These are phyloP conservation scores for Bradynema listronoti DNA, from an alignment of 1,140 invertebrate species.

Conservation along the genomic window DNA sequence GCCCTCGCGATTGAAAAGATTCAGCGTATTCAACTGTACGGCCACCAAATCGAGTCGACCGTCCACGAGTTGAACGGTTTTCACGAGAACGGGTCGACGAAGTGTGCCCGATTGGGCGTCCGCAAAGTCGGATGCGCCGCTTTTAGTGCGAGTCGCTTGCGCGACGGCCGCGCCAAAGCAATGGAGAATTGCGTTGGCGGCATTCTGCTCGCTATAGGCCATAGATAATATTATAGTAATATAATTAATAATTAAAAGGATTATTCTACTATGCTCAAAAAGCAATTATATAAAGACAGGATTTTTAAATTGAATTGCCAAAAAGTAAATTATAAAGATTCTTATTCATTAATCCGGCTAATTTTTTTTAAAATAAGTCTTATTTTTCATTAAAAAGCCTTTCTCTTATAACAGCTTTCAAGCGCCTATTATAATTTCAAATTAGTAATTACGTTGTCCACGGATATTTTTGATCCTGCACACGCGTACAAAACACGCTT, in stretches of 20 bases:
- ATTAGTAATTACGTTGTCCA: constrained; percentile 45
- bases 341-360: too few relatives aligned
- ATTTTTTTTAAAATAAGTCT: constrained; percentile 10
- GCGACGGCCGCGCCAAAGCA: constrained; percentile 53
- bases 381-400: constrained; percentile 2
- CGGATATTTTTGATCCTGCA: constrained; percentile 55
- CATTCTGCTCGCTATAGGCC: constrained; percentile 48
- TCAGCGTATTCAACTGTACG: constrained; percentile 49
- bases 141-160: constrained; percentile 35
- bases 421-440: too few relatives aligned
- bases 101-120: constrained; percentile 11
- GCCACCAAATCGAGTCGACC: constrained; percentile 50
- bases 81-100: constrained; percentile 29
- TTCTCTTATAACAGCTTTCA: background rate
- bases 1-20: constrained; percentile 26
- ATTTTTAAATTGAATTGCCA: too few relatives aligned
- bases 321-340: too few relatives aligned
- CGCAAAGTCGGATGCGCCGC: constrained; percentile 1
- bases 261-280: background rate
- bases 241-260: background rate
- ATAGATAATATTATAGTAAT: constrained; percentile 7
- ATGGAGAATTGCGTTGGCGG: constrained; percentile 48
- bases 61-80: constrained; percentile 49
- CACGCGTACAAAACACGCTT: constrained; percentile 36
- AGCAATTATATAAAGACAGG: too few relatives aligned